phyloP scores from a whole-genome alignment of 92 coral and sea anemone genomes.

The Parazoanthus darwini region DNA sequence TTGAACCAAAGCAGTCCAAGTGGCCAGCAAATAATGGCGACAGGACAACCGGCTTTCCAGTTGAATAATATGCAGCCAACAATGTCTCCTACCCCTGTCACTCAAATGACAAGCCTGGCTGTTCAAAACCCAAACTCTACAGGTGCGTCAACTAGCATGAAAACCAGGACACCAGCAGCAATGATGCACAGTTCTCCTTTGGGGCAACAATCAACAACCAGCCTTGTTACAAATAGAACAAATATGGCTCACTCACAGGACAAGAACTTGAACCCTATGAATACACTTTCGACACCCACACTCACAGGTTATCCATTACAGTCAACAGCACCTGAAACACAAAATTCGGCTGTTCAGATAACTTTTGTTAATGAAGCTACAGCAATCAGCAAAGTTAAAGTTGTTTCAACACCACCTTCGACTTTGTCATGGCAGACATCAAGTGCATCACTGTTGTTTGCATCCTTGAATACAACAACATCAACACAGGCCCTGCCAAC shows the following conservation, averaged over 20 bases:
- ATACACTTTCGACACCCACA: background rate
- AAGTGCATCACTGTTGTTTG: conserved; percentile 6
- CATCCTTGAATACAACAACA: conserved; percentile 31
- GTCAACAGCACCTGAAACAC: background rate
- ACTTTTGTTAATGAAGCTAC: conserved; percentile 41
- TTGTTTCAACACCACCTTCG: conserved; percentile 26
- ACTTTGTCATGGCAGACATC: conserved; percentile 3
- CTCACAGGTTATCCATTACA: background rate
- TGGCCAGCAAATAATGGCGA: background rate
- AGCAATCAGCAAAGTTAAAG: conserved; percentile 39
- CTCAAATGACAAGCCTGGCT: background rate
- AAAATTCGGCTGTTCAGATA: conserved; percentile 23
- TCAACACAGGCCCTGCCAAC: conserved; percentile 35
- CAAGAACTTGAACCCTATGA: background rate
- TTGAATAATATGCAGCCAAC: background rate
- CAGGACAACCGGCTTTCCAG: background rate
- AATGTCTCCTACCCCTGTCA: background rate
- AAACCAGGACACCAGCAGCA: background rate
- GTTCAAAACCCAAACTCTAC: background rate
- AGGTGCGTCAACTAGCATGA: background rate
- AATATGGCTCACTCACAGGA: background rate
- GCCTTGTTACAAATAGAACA: conserved; percentile 11
- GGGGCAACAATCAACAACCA: conserved; percentile 13
- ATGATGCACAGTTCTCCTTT: background rate
- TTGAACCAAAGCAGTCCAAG: background rate